Percentiles rank a stretch among this genome's conserved stretches.
Evolutionary conservation across 2,888 invertebrate genomes (phyloP).

Genomic region (Caenorhabditis auriculariae): DNA sequence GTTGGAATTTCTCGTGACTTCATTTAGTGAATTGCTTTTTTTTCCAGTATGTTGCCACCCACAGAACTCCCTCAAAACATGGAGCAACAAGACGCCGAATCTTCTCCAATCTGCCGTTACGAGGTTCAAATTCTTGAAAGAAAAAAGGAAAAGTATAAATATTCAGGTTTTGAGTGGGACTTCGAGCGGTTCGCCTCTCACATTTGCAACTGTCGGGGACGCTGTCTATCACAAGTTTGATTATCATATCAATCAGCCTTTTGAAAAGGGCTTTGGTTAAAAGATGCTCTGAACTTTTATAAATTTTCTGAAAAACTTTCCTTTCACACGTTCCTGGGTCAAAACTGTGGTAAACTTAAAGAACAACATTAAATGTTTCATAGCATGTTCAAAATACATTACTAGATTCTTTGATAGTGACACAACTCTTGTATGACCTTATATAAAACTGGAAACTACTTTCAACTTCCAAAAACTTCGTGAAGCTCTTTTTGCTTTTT

Average conservation of each 20-base stretch:
- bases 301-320: no score
- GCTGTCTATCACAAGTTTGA: conserved; percentile 47
- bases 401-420: no score
- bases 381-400: no score
- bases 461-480: neutral
- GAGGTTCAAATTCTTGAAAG: no score
- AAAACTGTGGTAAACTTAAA: neutral
- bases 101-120: conserved; percentile 49
- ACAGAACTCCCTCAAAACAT: conserved; percentile 41
- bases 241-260: no score
- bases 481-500: no score
- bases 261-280: no score
- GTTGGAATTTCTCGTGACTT: no score
- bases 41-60: conserved; percentile 42
- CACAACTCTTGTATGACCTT: no score
- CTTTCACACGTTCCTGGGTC: neutral
- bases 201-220: conserved; percentile 55
- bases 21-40: neutral
- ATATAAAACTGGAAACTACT: no score
- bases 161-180: conserved; percentile 38
- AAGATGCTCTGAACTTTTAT: no score
- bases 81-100: conserved; percentile 17
- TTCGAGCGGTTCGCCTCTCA: conserved; percentile 34
- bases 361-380: neutral
- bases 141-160: no score